Evolutionary conservation across 1,140 invertebrate genomes (phyloP).

Genomic region (Heliconius himera): DNA sequence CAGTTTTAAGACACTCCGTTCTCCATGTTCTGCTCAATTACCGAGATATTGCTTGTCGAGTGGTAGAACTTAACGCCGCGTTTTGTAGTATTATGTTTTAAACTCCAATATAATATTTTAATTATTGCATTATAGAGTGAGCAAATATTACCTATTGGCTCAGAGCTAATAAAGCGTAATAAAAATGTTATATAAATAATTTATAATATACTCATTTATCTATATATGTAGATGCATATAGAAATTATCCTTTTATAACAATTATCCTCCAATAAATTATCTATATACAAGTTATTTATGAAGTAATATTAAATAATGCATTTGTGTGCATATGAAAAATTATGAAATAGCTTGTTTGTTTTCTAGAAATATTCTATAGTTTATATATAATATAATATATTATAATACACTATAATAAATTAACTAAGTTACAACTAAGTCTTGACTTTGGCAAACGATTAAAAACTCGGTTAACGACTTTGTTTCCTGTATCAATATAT

Average conservation of each 20-base stretch:
- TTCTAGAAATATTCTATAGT: neutral
- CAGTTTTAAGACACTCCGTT: no score
- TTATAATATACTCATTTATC: no score
- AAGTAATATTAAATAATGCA: neutral
- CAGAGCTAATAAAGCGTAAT: neutral
- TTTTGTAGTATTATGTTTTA: no score
- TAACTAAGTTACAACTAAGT: neutral
- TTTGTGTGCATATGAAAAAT: neutral
- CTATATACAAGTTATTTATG: neutral
- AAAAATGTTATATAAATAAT: neutral
- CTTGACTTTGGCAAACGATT: slow-evolving; percentile 15
- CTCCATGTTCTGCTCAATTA: no score
- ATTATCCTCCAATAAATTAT: neutral
- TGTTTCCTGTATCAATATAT: slow-evolving; percentile 44
- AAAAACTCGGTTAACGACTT: slow-evolving; percentile 41
- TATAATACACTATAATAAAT: neutral
- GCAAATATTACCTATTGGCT: no score
- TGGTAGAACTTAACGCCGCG: no score
- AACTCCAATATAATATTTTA: no score
- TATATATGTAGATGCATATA: no score
- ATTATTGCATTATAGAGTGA: no score
- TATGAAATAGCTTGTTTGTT: neutral
- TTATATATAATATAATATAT: neutral
- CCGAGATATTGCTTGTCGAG: no score
- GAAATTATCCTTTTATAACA: no score